These are phyloP conservation scores for Acrocephalus arundinaceus DNA, from an alignment of 2,113 vertebrate genomes.

Conservation along the genomic window DNA sequence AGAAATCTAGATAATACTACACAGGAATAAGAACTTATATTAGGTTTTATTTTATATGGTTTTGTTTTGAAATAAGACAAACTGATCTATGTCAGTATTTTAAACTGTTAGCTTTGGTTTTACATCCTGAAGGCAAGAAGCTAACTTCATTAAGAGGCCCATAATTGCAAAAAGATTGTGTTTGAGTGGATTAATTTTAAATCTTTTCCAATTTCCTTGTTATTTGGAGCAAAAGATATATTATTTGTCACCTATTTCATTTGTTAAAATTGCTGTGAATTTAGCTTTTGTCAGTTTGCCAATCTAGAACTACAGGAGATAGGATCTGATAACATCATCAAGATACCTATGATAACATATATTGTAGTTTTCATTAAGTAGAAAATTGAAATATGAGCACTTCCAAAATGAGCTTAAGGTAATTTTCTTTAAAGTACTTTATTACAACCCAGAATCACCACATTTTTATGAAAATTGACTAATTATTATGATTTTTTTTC, in stretches of 20 bases:
- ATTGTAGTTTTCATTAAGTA: background rate
- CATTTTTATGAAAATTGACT: background rate
- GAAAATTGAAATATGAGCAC: background rate
- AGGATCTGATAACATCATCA: background rate
- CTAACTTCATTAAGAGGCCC: background rate
- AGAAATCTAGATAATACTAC: background rate
- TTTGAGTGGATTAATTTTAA: background rate
- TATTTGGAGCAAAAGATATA: background rate
- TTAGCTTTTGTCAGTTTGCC: background rate
- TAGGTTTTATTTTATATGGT: background rate
- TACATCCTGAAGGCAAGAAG: background rate
- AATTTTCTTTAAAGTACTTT: background rate
- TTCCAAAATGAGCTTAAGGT: background rate
- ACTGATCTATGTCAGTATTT: background rate
- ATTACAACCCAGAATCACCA: background rate
- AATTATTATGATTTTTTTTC: background rate
- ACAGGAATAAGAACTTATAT: background rate
- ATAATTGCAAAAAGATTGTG: background rate
- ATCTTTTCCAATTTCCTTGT: slow-evolving; percentile 16
- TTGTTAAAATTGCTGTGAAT: background rate
- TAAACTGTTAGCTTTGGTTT: slow-evolving; percentile 33
- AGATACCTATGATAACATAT: background rate
- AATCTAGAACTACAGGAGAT: background rate
- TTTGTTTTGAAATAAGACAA: background rate
- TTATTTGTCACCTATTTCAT: background rate